phyloP scores from a whole-genome alignment of 2,888 invertebrate genomes.

The Palloptera scutellata region DNA sequence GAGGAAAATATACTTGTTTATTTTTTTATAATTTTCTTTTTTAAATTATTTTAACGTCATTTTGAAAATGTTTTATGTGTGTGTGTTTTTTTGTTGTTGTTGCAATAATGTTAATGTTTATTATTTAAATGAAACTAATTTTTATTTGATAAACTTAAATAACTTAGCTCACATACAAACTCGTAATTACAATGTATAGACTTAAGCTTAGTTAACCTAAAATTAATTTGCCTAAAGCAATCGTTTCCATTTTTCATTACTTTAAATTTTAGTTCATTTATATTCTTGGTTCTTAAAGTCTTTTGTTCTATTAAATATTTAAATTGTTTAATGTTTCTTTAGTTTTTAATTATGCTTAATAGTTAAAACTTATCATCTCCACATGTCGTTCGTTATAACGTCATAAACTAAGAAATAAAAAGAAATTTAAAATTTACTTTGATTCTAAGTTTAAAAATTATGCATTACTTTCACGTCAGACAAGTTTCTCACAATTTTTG shows the following conservation, averaged over 20 bases:
- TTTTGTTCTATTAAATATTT: not conserved
- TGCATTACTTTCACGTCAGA: too few species aligned
- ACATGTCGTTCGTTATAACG: too few species aligned
- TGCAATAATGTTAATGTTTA: too few species aligned
- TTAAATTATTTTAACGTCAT: not conserved
- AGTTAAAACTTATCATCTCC: too few species aligned
- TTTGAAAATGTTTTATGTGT: not conserved
- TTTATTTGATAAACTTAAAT: not conserved
- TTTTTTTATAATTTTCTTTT: not conserved
- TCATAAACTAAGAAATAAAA: too few species aligned
- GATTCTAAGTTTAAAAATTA: too few species aligned
- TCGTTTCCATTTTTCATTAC: not conserved
- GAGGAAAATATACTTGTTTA: conserved; percentile 27
- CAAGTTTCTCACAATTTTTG: too few species aligned
- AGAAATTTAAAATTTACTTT: too few species aligned
- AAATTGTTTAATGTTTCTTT: conserved; percentile 5
- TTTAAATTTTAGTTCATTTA: conserved; percentile 5
- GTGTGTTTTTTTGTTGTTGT: not conserved
- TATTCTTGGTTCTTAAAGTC: not conserved
- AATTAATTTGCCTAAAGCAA: too few species aligned
- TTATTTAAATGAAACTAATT: not conserved
- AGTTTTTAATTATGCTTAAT: not conserved
- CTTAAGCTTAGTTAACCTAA: too few species aligned
- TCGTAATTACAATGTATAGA: too few species aligned
- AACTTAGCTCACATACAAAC: too few species aligned